These are phyloP conservation scores for Narcine bancroftii DNA, from an alignment of 2,113 vertebrate genomes.

Conservation along the genomic window DNA sequence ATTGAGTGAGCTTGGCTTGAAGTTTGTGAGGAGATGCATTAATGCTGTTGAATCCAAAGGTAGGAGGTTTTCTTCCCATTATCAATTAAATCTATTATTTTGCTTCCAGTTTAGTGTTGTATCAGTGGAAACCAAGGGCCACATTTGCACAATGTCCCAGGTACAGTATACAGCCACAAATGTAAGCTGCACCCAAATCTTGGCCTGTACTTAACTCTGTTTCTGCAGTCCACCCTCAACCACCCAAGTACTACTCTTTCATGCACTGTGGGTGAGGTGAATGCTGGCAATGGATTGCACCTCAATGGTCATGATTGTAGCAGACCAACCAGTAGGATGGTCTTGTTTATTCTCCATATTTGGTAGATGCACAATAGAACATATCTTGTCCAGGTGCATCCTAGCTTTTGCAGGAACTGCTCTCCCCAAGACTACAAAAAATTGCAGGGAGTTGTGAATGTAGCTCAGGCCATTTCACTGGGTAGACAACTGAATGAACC, in stretches of 20 bases:
- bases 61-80: slow-evolving; percentile 45
- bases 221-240: too few species aligned
- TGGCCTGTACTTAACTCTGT: not conserved
- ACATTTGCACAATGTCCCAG: not conserved
- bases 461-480: too few species aligned
- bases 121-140: not conserved
- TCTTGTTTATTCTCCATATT: too few species aligned
- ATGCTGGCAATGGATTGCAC: not conserved
- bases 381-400: too few species aligned
- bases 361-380: too few species aligned
- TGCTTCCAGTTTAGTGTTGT: not conserved
- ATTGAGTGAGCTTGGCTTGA: slow-evolving; percentile 87
- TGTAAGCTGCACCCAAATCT: too few species aligned
- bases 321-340: not conserved
- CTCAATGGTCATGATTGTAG: not conserved
- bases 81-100: not conserved
- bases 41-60: slow-evolving; percentile 85
- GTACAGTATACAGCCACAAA: too few species aligned
- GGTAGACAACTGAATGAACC: too few species aligned
- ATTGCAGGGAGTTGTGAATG: too few species aligned
- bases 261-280: not conserved
- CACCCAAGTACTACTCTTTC: too few species aligned
- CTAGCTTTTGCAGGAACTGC: too few species aligned
- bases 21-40: slow-evolving; percentile 89
- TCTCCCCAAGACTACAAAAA: too few species aligned